A percentile compares a stretch with the other conserved stretches of the same genome.
These are phyloP conservation scores for Okapia johnstoni DNA, from an alignment of 2,113 vertebrate species.

Conservation along the genomic window DNA sequence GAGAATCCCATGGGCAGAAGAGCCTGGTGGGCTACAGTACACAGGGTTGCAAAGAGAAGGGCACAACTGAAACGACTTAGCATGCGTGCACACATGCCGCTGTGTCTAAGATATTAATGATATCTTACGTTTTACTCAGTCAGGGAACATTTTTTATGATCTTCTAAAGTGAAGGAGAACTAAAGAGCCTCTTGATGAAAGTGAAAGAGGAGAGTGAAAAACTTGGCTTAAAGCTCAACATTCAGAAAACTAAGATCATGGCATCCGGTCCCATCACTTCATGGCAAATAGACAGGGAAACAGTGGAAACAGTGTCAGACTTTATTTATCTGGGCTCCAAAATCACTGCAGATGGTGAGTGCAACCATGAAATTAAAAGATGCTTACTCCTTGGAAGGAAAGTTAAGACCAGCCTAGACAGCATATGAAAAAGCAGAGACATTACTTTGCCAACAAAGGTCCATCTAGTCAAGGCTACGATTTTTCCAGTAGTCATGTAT, in stretches of 20 bases:
- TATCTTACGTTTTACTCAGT: neutral
- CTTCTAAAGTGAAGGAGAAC: neutral
- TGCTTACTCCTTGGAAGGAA: neutral
- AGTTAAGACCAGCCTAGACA: neutral
- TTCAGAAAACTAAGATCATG: neutral
- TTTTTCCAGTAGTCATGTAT: neutral
- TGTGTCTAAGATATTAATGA: neutral
- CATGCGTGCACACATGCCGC: neutral
- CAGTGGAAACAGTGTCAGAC: neutral
- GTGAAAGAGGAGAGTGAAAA: neutral
- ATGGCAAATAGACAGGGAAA: neutral
- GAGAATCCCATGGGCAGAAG: neutral
- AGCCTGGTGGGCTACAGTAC: neutral
- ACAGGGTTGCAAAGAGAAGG: neutral
- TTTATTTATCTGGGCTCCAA: neutral
- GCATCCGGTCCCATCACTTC: neutral
- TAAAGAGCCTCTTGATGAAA: neutral
- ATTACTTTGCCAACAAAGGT: neutral
- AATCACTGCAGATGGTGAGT: neutral
- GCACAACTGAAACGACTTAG: fast-evolving
- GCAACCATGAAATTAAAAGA: neutral
- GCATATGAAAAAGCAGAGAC: neutral
- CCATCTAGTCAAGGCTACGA: neutral
- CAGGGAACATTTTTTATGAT: neutral
- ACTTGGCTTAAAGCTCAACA: neutral